Evolutionary conservation across 2,888 invertebrate genomes (phyloP).

Genomic region (Podotricha telesiphe): DNA sequence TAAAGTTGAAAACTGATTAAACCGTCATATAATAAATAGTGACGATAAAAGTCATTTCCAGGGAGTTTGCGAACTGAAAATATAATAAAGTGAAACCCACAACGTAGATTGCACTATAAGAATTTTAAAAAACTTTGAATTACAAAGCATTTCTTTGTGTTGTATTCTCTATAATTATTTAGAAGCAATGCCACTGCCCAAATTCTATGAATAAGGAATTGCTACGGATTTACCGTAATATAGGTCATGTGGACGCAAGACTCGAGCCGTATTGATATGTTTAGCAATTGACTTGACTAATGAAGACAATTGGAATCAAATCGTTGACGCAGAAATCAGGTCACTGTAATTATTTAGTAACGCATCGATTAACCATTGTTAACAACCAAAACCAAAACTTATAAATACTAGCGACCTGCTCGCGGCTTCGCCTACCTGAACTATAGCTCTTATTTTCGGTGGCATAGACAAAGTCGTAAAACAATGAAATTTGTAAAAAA

Average conservation of each 20-base stretch:
- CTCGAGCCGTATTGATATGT: constrained; percentile 19
- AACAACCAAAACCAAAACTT: not conserved
- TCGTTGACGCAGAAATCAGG: constrained; percentile 29
- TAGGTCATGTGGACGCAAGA: constrained; percentile 21
- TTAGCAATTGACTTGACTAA: constrained; percentile 25
- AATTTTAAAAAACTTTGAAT: constrained; percentile 24
- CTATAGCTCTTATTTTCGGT: too few relatives aligned
- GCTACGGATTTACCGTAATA: constrained; percentile 12
- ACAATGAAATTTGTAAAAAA: too few relatives aligned
- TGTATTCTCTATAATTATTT: constrained; percentile 37
- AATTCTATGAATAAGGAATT: constrained; percentile 33
- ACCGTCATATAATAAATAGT: constrained; percentile 8
- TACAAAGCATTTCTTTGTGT: constrained; percentile 29
- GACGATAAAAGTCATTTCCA: constrained; percentile 9
- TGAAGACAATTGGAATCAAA: constrained; percentile 35
- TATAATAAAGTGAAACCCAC: constrained; percentile 25
- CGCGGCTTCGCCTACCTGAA: too few relatives aligned
- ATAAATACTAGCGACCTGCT: too few relatives aligned
- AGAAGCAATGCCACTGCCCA: constrained; percentile 17
- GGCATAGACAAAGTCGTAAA: too few relatives aligned
- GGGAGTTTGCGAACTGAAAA: constrained; percentile 17
- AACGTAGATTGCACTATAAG: constrained; percentile 28
- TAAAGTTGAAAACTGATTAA: constrained; percentile 5
- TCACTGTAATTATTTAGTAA: constrained; percentile 13
- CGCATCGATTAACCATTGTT: not conserved